phyloP scores from a whole-genome alignment of 2,797 vertebrate species.

The Spinus olivaceus region DNA sequence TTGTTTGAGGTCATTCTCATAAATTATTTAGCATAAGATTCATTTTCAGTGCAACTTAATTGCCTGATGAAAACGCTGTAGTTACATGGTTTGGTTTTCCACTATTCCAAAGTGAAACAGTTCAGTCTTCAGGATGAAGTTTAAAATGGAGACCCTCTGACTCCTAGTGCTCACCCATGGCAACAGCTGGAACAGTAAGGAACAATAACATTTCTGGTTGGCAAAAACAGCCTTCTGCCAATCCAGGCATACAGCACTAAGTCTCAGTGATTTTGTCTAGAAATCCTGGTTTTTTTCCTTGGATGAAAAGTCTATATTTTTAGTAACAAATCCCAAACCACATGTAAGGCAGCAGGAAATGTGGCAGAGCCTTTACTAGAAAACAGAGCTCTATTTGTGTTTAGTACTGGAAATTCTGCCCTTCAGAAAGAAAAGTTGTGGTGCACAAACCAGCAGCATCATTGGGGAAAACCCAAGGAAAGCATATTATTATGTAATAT shows the following conservation, averaged over 20 bases:
- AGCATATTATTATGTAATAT: neutral
- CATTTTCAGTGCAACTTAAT: neutral
- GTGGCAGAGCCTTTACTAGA: neutral
- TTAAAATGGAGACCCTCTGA: neutral
- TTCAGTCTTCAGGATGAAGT: neutral
- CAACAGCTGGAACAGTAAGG: neutral
- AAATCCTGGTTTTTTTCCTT: neutral
- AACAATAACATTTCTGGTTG: neutral
- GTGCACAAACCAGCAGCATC: neutral
- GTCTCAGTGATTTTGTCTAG: neutral
- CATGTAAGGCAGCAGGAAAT: neutral
- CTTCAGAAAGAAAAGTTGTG: neutral
- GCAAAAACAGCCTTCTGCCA: neutral
- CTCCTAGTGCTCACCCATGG: neutral
- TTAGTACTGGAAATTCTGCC: neutral
- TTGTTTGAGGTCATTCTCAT: neutral
- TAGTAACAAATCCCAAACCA: neutral
- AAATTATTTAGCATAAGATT: neutral
- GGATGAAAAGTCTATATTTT: neutral
- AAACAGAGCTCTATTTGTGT: neutral
- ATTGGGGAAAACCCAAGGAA: neutral
- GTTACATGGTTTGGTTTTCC: neutral
- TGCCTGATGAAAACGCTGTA: neutral
- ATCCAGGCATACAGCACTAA: neutral
- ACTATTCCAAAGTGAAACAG: neutral